Base-by-base conservation (phyloP, 1,140 invertebrate species). In the Drosophila novamexicana region DNA sequence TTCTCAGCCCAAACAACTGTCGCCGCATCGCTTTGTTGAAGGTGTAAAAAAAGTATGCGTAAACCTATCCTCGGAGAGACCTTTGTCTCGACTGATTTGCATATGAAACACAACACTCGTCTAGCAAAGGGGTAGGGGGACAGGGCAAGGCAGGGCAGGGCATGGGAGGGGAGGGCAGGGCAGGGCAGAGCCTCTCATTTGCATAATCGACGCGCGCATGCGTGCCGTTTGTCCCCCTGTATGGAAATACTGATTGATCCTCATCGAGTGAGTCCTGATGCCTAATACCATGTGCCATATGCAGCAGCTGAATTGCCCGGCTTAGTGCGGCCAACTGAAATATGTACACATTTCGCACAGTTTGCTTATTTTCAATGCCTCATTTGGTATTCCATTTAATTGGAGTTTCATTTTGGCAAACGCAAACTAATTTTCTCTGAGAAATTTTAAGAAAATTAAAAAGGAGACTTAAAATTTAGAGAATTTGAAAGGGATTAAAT, bases 171-270 rank as follows among this genome's bases (percentile, higher is more conserved):
- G 14, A 57, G 53, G 64, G 54, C 7, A 8, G 6, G 34, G 36
- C 18, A 29, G 50, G 32, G 44, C 37, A 47, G 50, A 36, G 22
- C 53, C 16, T 29, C 5, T 18, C 45, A 86, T 91, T 91, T 88
- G 83, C 88, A 91, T 91, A 91, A 91, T 91, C 88, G 59, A 56
- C 49, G 67, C 71, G 84, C 84, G 84, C 84, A 88, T 89, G 84
- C 84, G 84, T 89, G 84, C 83, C 81, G 85, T 84, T 80, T 79
- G 42, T 53, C 36, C 32, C 6, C 9, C 16, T 22, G 14, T 16
- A 36, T n/a, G 29, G 12, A 14, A 42, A n/a, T 29, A 45, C n/a
- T 9, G 47, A 61, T 62, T 69, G 65, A 74, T 74, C 71, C 50
- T 68, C 14, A 34, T 7, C 42, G 18, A 66, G n/a, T 10, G 18